Conservation (phyloP, 1,140 invertebrate genomes). For the Scylla paramamosain region DNA sequence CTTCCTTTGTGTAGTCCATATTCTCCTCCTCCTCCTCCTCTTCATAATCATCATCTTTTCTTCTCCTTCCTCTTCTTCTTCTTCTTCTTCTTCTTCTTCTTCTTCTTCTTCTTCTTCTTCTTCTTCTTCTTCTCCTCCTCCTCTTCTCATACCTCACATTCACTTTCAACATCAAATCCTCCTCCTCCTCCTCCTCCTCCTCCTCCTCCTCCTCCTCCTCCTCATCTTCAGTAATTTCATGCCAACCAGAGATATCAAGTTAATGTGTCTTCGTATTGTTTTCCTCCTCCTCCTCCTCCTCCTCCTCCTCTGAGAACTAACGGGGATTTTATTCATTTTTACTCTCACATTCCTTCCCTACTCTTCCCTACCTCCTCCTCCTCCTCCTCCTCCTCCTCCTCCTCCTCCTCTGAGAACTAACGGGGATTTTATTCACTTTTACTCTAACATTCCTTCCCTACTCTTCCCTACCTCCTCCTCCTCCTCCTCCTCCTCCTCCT, state of each 20-base stretch:
- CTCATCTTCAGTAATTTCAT: background rate
- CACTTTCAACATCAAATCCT: background rate
- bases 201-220: background rate
- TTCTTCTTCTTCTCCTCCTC: background rate
- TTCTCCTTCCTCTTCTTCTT: background rate
- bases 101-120: too few species aligned
- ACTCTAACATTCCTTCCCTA: background rate
- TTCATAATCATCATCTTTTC: background rate
- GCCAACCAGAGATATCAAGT: background rate
- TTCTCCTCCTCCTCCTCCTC: background rate
- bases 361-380: too few species aligned
- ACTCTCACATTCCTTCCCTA: too few species aligned
- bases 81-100: too few species aligned
- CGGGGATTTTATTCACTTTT: background rate
- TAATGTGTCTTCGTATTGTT: background rate
- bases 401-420: background rate
- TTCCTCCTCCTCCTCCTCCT: background rate
- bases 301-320: too few species aligned
- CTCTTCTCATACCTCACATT: background rate
- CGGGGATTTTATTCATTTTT: too few species aligned
- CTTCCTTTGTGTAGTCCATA: background rate
- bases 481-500: background rate
- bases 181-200: background rate
- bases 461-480: background rate
- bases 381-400: background rate